Evolutionary conservation across 2,113 vertebrate genomes (phyloP).

Genomic region (Prionailurus bengalensis): DNA sequence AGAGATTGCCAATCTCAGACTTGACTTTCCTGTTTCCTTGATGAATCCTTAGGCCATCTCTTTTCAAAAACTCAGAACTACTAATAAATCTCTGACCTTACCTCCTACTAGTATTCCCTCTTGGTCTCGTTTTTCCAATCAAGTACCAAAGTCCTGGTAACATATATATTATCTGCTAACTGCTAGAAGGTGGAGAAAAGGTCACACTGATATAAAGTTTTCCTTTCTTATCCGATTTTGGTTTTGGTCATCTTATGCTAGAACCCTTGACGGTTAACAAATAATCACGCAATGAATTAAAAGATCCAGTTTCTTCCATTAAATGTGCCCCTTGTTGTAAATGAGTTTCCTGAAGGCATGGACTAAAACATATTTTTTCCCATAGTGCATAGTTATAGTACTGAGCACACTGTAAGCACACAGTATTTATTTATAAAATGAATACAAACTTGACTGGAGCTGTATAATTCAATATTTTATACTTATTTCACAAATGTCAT

Average conservation of each 20-base stretch:
- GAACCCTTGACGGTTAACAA: neutral
- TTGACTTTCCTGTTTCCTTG: neutral
- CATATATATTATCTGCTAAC: neutral
- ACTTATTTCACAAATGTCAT: neutral
- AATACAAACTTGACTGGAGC: neutral
- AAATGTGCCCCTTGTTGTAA: neutral
- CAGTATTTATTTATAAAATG: neutral
- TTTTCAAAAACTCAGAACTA: neutral
- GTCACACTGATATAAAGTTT: neutral
- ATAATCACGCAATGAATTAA: neutral
- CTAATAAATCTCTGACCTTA: neutral
- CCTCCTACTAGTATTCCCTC: neutral
- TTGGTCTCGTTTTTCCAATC: neutral
- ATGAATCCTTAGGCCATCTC: neutral
- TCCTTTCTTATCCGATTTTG: neutral
- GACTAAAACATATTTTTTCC: neutral
- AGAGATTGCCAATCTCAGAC: neutral
- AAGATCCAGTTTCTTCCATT: neutral
- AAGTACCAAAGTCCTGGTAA: accelerated
- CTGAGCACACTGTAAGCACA: neutral
- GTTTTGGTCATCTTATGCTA: neutral
- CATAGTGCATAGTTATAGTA: neutral
- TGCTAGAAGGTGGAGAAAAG: neutral
- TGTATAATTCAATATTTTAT: neutral
- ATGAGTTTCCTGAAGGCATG: neutral